Conservation (phyloP, 2,113 vertebrate genomes). For the Dipodomys ordii region DNA sequence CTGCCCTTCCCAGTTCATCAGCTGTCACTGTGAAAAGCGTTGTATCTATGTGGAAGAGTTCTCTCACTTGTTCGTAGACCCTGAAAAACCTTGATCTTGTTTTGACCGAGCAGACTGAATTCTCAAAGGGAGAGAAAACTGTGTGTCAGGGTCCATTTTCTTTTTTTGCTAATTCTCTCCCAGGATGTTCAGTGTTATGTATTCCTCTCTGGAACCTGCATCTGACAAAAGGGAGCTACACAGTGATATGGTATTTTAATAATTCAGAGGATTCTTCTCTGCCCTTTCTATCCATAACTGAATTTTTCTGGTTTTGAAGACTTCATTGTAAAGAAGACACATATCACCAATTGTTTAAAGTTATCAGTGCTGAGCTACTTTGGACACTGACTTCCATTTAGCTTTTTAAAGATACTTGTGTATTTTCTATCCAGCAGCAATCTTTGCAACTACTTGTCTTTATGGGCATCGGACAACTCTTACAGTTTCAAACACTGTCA, state of each 20-base stretch:
- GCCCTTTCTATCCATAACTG: neutral
- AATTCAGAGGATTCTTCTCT: neutral
- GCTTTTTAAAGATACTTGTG: neutral
- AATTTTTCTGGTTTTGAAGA: slow-evolving; percentile 20
- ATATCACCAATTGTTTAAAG: neutral
- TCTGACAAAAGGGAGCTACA: neutral
- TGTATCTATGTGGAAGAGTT: neutral
- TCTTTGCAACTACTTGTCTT: neutral
- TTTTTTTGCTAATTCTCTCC: neutral
- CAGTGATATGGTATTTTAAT: neutral
- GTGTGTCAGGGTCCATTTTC: neutral
- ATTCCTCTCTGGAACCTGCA: neutral
- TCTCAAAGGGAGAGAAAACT: neutral
- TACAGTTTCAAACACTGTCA: neutral
- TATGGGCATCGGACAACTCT: neutral
- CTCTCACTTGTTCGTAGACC: too few species aligned
- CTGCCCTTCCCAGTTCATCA: neutral
- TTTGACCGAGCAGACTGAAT: neutral
- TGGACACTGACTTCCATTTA: neutral
- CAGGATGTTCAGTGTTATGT: too few species aligned
- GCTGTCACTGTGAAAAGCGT: neutral
- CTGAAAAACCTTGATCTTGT: neutral
- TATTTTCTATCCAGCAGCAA: neutral
- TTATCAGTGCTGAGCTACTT: neutral
- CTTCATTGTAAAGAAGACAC: neutral